Percentiles rank a stretch among this genome's conserved stretches.
Evolutionary conservation across 2,113 vertebrate species (phyloP).

Genomic region (Triplophysa tibetana): DNA sequence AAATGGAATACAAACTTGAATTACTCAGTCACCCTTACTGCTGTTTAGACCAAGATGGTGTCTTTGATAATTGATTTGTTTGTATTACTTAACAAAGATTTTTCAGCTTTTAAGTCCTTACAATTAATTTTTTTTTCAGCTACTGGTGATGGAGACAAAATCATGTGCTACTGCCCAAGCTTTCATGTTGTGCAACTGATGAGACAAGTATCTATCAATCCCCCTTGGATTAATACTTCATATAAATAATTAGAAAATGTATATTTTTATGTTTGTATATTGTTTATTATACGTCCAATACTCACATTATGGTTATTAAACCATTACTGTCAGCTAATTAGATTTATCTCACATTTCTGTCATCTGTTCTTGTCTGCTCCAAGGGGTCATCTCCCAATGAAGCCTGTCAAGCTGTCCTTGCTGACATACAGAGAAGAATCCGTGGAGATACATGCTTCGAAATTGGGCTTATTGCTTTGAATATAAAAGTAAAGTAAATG

Average conservation of each 20-base stretch:
- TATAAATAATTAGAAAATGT: background rate
- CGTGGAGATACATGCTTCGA: constrained; percentile 57
- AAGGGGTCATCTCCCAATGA: constrained; percentile 53
- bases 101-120: background rate
- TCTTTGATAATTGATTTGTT: too few species aligned
- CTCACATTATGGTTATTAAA: background rate
- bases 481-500: constrained; percentile 51
- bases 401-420: constrained; percentile 56
- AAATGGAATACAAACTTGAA: too few species aligned
- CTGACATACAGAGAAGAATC: constrained; percentile 46
- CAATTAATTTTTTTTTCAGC: constrained; percentile 37
- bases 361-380: constrained; percentile 30
- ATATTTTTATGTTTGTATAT: background rate
- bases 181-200: constrained; percentile 64
- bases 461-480: constrained; percentile 60
- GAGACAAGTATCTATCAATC: constrained; percentile 61
- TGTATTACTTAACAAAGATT: background rate
- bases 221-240: constrained; percentile 9
- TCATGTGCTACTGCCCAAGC: constrained; percentile 61
- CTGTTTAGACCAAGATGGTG: too few species aligned
- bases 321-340: background rate
- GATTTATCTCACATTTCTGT: background rate
- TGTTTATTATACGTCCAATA: background rate
- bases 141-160: constrained; percentile 62
- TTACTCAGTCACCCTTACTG: too few species aligned